phyloP scores from a whole-genome alignment of 2,113 vertebrate genomes.

The Crotophaga sulcirostris region DNA sequence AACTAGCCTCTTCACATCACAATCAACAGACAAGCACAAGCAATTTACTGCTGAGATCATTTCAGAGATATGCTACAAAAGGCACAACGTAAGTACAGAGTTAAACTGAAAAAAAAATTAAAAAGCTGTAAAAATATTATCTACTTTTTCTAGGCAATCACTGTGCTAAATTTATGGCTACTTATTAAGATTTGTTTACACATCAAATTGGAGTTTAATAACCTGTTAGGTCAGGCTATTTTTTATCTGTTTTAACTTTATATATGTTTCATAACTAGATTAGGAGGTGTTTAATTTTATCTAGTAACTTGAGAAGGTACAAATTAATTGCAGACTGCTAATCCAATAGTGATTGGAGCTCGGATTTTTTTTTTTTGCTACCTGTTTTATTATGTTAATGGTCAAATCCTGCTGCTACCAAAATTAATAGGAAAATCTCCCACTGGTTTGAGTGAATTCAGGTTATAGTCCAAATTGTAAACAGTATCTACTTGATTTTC shows the following conservation, averaged over 20 bases:
- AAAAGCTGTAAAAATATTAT: constrained; percentile 16
- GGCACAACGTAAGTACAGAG: neutral
- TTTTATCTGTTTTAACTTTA: neutral
- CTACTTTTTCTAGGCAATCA: neutral
- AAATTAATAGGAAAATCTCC: constrained; percentile 64
- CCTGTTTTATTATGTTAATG: constrained; percentile 30
- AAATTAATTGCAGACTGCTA: constrained; percentile 38
- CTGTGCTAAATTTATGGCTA: neutral
- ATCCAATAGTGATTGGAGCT: neutral
- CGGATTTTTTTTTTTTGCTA: neutral
- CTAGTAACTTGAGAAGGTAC: neutral
- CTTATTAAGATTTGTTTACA: constrained; percentile 40
- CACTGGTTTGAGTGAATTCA: constrained; percentile 44
- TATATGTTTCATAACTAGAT: constrained; percentile 4
- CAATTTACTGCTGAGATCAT: constrained; percentile 70
- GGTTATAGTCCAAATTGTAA: constrained; percentile 25
- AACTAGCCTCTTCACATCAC: constrained; percentile 19
- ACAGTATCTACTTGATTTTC: neutral
- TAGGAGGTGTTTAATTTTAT: constrained; percentile 24
- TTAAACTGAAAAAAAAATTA: constrained; percentile 2
- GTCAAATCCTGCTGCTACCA: constrained; percentile 22
- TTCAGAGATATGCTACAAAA: constrained; percentile 61
- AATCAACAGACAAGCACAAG: constrained; percentile 71
- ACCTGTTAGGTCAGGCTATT: neutral
- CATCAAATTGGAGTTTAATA: neutral